These are phyloP conservation scores for Percopsis transmontana DNA, from an alignment of 2,113 vertebrate genomes.

Conservation along the genomic window DNA sequence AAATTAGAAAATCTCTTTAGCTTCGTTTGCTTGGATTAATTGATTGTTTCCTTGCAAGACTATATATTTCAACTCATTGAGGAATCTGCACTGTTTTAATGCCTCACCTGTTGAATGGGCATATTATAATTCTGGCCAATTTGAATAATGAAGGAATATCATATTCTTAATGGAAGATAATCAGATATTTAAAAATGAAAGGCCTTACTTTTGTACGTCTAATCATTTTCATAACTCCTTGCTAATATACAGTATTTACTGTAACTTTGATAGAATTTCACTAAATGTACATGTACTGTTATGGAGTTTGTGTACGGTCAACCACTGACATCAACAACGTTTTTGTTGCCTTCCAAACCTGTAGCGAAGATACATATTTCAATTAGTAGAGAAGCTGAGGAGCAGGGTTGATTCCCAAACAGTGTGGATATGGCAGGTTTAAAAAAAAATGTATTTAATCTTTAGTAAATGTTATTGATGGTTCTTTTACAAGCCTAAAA, in stretches of 20 bases:
- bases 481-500: slow-evolving; percentile 12
- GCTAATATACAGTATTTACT: background rate
- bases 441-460: background rate
- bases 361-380: background rate
- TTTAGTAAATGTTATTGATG: slow-evolving; percentile 34
- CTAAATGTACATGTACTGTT: too few species aligned
- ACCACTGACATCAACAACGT: background rate
- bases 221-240: background rate
- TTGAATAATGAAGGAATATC: slow-evolving; percentile 22
- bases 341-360: background rate
- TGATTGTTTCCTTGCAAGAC: background rate
- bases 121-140: background rate
- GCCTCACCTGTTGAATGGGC: slow-evolving; percentile 7
- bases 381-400: too few species aligned
- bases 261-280: background rate
- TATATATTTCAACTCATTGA: slow-evolving; percentile 6
- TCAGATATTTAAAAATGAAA: background rate
- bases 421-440: background rate
- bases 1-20: slow-evolving; percentile 1
- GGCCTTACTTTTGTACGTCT: slow-evolving; percentile 1
- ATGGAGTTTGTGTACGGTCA: background rate
- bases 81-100: slow-evolving; percentile 23
- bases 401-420: too few species aligned
- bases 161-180: slow-evolving; percentile 4
- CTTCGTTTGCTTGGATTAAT: background rate